phyloP scores from a whole-genome alignment of 2,888 invertebrate species.

The Hypercompe scribonia region DNA sequence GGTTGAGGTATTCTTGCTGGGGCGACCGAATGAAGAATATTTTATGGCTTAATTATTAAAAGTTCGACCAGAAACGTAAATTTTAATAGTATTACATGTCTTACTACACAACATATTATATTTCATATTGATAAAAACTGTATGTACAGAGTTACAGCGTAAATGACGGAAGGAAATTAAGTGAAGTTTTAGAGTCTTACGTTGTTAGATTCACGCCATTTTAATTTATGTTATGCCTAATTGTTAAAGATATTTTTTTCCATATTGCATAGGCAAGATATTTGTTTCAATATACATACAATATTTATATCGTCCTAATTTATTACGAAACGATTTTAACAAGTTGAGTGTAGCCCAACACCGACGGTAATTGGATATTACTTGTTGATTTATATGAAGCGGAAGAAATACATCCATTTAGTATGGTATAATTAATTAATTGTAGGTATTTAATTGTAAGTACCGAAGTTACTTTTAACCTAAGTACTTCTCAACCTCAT shows the following conservation, averaged over 20 bases:
- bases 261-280: not conserved
- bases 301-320: not conserved
- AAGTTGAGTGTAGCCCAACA: not conserved
- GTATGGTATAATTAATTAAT: not conserved
- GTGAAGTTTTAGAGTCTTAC: not conserved
- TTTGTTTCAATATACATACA: no score
- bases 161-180: not conserved
- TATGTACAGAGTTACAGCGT: not conserved
- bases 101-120: no score
- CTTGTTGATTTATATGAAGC: not conserved
- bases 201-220: not conserved
- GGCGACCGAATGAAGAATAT: not conserved
- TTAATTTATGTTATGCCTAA: not conserved
- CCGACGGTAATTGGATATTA: not conserved
- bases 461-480: not conserved
- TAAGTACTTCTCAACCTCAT: no score
- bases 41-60: not conserved
- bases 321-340: not conserved
- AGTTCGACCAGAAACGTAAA: not conserved
- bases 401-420: not conserved
- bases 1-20: not conserved
- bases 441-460: not conserved
- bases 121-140: not conserved
- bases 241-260: not conserved
- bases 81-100: not conserved